Percentiles rank a stretch among this genome's conserved stretches.
Evolutionary conservation across 2,113 vertebrate genomes (phyloP).

Genomic region (Saimiri boliviensis): DNA sequence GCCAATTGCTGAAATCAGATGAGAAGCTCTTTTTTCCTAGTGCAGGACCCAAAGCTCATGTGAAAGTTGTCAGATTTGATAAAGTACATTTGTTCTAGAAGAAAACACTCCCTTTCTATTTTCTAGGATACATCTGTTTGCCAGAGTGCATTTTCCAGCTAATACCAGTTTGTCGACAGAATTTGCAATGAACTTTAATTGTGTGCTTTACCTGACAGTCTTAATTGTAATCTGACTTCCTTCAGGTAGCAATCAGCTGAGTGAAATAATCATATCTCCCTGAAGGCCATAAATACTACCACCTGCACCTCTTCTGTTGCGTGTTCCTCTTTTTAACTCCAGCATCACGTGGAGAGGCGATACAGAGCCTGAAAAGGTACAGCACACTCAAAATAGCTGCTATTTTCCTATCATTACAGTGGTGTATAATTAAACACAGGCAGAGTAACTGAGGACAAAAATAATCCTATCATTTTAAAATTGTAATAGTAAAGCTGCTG

Average conservation of each 20-base stretch:
- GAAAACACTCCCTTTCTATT: slow-evolving; percentile 77
- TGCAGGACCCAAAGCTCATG: slow-evolving; percentile 68
- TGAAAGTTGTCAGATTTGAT: slow-evolving; percentile 81
- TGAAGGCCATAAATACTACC: slow-evolving; percentile 80
- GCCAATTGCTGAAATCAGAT: slow-evolving; percentile 74
- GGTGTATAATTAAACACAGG: slow-evolving; percentile 83
- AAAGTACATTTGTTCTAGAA: slow-evolving; percentile 73
- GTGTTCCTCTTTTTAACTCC: slow-evolving; percentile 69
- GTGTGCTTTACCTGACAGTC: slow-evolving; percentile 82
- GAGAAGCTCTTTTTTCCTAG: slow-evolving; percentile 63
- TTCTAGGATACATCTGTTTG: slow-evolving; percentile 81
- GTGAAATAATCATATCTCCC: slow-evolving; percentile 82
- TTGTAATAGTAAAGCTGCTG: slow-evolving; percentile 61
- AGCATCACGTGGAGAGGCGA: slow-evolving; percentile 61
- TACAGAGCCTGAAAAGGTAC: slow-evolving; percentile 73
- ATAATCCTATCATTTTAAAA: slow-evolving; percentile 79
- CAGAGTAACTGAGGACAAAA: slow-evolving; percentile 70
- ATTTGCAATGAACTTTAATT: slow-evolving; percentile 83
- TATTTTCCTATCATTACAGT: slow-evolving; percentile 77
- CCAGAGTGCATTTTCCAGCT: slow-evolving; percentile 66
- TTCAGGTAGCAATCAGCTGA: slow-evolving; percentile 83
- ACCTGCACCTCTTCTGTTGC: slow-evolving; percentile 73
- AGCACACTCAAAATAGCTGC: slow-evolving; percentile 79
- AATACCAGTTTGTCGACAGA: slow-evolving; percentile 76
- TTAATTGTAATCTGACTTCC: slow-evolving; percentile 84